Evolutionary conservation across 2,113 vertebrate species (phyloP).

Genomic region (Rhinolophus sinicus): DNA sequence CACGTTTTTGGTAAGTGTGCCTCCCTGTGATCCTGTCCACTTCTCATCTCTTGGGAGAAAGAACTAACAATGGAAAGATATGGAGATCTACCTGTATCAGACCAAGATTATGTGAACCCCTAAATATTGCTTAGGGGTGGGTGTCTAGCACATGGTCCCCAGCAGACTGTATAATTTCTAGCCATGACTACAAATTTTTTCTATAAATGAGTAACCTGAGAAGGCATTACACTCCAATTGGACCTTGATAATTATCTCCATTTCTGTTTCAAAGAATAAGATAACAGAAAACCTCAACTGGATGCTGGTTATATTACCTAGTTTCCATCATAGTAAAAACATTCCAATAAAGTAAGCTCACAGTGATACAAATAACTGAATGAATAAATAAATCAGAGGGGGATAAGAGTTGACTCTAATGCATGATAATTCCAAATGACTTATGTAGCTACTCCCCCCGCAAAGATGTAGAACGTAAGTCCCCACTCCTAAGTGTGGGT

Average conservation of each 20-base stretch:
- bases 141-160: neutral
- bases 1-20: neutral
- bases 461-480: neutral
- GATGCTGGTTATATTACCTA: neutral
- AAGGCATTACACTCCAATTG: neutral
- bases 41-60: neutral
- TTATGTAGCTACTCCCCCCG: neutral
- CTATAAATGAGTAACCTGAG: neutral
- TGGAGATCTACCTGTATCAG: neutral
- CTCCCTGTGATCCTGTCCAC: neutral
- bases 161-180: neutral
- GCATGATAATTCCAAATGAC: neutral
- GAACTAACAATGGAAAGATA: neutral
- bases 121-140: neutral
- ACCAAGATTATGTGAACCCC: neutral
- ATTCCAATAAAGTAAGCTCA: neutral
- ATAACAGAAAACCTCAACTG: slow-evolving; percentile 24
- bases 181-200: neutral
- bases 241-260: neutral
- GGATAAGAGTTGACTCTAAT: neutral
- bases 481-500: neutral
- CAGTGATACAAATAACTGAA: neutral
- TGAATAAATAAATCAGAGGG: neutral
- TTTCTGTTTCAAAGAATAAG: slow-evolving; percentile 33
- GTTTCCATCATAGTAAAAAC: neutral